A percentile compares a stretch with the other conserved stretches of the same genome.
phyloP scores from a whole-genome alignment of 2,888 invertebrate species.

The Sarcophaga caerulescens region DNA sequence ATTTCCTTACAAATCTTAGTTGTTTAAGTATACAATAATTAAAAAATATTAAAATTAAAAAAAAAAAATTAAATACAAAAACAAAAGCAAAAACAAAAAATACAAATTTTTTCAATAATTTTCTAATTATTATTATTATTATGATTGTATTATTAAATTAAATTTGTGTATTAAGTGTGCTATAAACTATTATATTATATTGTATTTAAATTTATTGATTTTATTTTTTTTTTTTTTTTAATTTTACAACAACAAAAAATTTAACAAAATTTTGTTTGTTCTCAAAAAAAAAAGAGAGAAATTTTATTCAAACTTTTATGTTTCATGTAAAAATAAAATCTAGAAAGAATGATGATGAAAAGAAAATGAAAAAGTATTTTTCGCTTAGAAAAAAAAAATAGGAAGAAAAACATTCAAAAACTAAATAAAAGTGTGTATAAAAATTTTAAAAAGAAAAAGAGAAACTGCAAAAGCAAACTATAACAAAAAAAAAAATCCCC shows the following conservation, averaged over 20 bases:
- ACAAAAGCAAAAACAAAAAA: constrained; percentile 20
- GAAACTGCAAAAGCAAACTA: constrained; percentile 30
- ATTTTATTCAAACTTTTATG: constrained; percentile 7
- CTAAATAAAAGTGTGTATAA: constrained; percentile 66
- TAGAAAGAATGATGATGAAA: constrained; percentile 21
- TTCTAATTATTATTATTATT: constrained; percentile 58
- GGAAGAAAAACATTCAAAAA: constrained; percentile 57
- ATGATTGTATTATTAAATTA: background rate
- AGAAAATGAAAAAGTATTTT: constrained; percentile 27
- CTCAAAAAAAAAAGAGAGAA: background rate
- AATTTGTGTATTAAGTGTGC: constrained; percentile 60
- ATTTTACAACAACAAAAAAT: constrained; percentile 33
- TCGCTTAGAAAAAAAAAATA: constrained; percentile 52
- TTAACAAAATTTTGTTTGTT: background rate
- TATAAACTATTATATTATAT: constrained; percentile 30
- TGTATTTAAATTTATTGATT: background rate
- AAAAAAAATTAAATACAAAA: background rate
- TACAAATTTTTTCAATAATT: constrained; percentile 69
- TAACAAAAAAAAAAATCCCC: constrained; percentile 44
- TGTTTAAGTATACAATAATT: constrained; percentile 33
- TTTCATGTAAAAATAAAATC: constrained; percentile 50
- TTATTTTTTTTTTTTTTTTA: constrained; percentile 56
- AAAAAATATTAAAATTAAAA: constrained; percentile 62
- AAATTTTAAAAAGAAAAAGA: constrained; percentile 6
- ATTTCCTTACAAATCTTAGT: too few relatives aligned